Percentiles rank a stretch among this genome's conserved stretches.
Conservation (phyloP, 2,113 vertebrate species). For the Pipa parva region DNA sequence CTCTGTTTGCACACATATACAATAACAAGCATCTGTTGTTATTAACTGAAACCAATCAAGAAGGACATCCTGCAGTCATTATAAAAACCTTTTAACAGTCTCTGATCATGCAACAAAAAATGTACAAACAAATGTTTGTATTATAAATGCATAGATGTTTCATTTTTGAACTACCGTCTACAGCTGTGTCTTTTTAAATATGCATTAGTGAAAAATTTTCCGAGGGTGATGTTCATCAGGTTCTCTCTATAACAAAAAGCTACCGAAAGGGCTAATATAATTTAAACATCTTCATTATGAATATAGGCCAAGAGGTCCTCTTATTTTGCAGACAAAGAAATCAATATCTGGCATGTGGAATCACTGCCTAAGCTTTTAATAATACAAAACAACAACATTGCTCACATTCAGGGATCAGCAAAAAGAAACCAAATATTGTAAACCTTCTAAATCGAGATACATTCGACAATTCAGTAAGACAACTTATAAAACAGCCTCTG, state of each 20-base stretch:
- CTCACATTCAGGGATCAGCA: neutral
- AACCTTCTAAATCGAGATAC: neutral
- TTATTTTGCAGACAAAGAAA: neutral
- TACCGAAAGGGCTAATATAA: slow-evolving; percentile 13
- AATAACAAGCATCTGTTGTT: too few relatives aligned
- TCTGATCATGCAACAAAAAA: too few relatives aligned
- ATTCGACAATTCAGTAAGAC: slow-evolving; percentile 2
- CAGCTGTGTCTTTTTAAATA: neutral
- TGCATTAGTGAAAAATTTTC: neutral
- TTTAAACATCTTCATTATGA: slow-evolving; percentile 15
- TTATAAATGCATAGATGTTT: too few relatives aligned
- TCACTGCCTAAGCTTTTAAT: neutral
- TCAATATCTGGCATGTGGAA: slow-evolving; percentile 1
- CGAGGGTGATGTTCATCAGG: neutral
- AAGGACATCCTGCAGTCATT: too few relatives aligned
- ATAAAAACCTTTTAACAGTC: too few relatives aligned
- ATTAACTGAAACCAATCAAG: too few relatives aligned
- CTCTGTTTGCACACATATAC: too few relatives aligned
- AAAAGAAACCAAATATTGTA: slow-evolving; percentile 6
- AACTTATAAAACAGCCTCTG: neutral
- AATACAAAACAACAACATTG: neutral
- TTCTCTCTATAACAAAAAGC: neutral
- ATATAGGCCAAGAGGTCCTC: neutral
- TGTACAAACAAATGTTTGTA: too few relatives aligned
- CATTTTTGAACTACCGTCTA: neutral